Evolutionary conservation across 2,888 invertebrate species (phyloP).

Genomic region (Petrophora chlorosata): DNA sequence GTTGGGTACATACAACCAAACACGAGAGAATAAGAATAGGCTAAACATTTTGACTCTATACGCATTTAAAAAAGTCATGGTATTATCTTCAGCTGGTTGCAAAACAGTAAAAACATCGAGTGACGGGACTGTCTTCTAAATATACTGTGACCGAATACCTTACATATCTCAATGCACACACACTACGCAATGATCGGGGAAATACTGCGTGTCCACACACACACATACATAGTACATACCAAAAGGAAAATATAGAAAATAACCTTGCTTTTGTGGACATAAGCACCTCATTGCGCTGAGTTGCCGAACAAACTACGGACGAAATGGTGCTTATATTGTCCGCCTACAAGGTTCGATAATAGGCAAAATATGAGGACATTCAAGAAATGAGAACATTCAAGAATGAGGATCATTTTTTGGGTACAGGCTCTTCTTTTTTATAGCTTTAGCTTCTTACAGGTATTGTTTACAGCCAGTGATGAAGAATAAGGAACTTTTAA

Average conservation of each 20-base stretch:
- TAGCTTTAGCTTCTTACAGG: too few relatives aligned
- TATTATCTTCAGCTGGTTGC: too few relatives aligned
- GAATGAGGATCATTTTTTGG: too few relatives aligned
- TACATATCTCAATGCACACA: constrained; percentile 7
- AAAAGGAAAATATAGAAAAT: constrained; percentile 14
- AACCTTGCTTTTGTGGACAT: constrained; percentile 16
- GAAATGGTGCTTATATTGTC: constrained; percentile 14
- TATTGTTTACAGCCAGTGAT: too few relatives aligned
- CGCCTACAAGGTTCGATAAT: not conserved
- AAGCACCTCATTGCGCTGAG: constrained; percentile 13
- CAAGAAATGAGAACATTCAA: not conserved
- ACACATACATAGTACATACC: not conserved
- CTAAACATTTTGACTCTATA: too few relatives aligned
- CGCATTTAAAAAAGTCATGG: too few relatives aligned
- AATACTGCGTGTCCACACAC: constrained; percentile 11
- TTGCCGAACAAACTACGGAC: constrained; percentile 8
- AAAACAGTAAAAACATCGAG: too few relatives aligned
- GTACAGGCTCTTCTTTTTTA: too few relatives aligned
- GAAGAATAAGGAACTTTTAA: too few relatives aligned
- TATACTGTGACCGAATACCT: constrained; percentile 1
- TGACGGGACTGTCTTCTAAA: not conserved
- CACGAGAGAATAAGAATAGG: too few relatives aligned
- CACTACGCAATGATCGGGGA: constrained; percentile 6
- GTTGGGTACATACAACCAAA: too few relatives aligned
- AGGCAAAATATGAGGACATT: constrained; percentile 3